Evolutionary conservation across 2,888 invertebrate genomes (phyloP).

Genomic region (Drosophila emarginata): DNA sequence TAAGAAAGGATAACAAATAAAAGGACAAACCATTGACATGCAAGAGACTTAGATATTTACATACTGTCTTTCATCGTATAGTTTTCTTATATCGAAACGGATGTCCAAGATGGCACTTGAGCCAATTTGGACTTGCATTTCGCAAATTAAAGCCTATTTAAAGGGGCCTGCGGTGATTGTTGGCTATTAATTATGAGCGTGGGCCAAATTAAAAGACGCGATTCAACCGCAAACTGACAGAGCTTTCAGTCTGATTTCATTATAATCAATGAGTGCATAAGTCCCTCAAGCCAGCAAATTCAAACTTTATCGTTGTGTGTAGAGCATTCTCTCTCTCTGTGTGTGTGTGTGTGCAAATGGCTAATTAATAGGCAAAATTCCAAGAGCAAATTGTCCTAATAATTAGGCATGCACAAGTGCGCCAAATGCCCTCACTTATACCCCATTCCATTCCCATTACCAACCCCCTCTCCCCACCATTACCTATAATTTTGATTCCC

Average conservation of each 20-base stretch:
- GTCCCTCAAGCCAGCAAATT: conserved; percentile 55
- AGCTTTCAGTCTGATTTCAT: conserved; percentile 63
- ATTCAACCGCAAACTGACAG: conserved; percentile 13
- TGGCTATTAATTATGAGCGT: conserved; percentile 66
- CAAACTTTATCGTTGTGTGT: conserved; percentile 47
- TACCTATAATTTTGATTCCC: too few species aligned
- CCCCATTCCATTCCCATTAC: background rate
- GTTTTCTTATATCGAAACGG: too few species aligned
- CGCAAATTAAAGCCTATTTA: conserved; percentile 36
- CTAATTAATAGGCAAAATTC: conserved; percentile 78
- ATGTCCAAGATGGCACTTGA: too few species aligned
- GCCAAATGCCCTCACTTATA: conserved; percentile 36
- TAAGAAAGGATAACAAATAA: too few species aligned
- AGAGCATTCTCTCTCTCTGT: conserved; percentile 13
- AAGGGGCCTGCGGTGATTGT: conserved; percentile 39
- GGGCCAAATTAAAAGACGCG: conserved; percentile 63
- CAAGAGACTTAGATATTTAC: too few species aligned
- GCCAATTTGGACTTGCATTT: too few species aligned
- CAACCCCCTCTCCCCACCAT: background rate
- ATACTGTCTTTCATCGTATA: too few species aligned
- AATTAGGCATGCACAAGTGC: conserved; percentile 77
- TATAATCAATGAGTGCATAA: conserved; percentile 75
- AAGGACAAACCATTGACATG: too few species aligned
- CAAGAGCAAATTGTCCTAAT: conserved; percentile 72
- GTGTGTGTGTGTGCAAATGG: conserved; percentile 41